Percentiles rank a stretch among this genome's conserved stretches.
These are phyloP conservation scores for Anguilla japonica DNA, from an alignment of 2,113 vertebrate species.

Conservation along the genomic window DNA sequence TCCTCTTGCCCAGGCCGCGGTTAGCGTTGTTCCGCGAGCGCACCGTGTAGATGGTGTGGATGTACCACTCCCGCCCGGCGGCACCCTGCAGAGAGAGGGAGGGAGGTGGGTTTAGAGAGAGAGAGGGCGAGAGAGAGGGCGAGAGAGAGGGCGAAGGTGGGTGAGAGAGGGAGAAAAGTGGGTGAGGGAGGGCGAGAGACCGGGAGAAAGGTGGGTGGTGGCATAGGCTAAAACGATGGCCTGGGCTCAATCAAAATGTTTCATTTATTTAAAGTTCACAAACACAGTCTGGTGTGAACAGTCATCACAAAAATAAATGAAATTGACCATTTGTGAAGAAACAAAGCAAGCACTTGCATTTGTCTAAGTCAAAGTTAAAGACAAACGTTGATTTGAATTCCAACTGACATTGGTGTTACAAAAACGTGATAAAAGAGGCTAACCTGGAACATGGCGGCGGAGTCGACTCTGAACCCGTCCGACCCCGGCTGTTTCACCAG, in stretches of 20 bases:
- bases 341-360: no score
- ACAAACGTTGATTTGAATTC: background rate
- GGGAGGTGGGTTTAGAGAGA: no score
- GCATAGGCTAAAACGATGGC: no score
- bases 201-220: no score
- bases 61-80: constrained; percentile 88
- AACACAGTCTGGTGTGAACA: no score
- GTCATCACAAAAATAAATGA: no score
- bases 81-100: constrained; percentile 73
- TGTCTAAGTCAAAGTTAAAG: background rate
- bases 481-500: constrained; percentile 88
- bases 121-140: no score
- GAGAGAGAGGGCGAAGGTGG: no score
- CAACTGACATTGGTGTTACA: background rate
- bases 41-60: constrained; percentile 92
- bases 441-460: constrained; percentile 89
- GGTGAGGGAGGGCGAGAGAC: no score
- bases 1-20: constrained; percentile 82
- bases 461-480: constrained; percentile 90
- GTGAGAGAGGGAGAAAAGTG: background rate
- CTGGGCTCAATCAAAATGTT: no score
- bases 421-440: constrained; percentile 8
- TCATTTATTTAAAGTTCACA: no score
- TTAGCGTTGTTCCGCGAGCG: constrained; percentile 78
- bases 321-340: no score